Percentiles rank a stretch among this genome's conserved stretches.
phyloP scores from a whole-genome alignment of 30 jellyfish, hydroid and myxozoan species.

The Cassiopea andromeda region DNA sequence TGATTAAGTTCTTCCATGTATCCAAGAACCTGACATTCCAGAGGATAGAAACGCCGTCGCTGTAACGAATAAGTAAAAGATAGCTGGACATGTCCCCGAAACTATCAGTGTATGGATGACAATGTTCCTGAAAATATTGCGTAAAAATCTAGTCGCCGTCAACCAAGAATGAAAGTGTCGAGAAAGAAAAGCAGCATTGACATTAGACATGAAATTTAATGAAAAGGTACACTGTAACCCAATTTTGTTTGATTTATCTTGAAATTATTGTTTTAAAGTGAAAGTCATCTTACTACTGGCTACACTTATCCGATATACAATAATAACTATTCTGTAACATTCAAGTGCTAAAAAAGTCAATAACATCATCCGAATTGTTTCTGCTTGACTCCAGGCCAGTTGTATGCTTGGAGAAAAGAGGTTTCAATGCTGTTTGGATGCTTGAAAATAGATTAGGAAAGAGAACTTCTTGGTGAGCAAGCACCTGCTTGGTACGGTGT shows the following conservation, averaged over 20 bases:
- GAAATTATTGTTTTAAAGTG: not conserved
- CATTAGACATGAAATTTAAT: not conserved
- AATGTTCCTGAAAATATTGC: not conserved
- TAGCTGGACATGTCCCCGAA: constrained; percentile 12
- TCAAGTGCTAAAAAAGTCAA: constrained; percentile 48
- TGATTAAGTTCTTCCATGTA: too few relatives aligned
- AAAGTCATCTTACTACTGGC: not conserved
- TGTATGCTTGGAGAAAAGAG: constrained; percentile 71
- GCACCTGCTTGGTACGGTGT: constrained; percentile 88
- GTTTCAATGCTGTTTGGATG: constrained; percentile 79
- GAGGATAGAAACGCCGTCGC: constrained; percentile 20
- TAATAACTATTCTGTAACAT: too few relatives aligned
- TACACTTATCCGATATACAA: too few relatives aligned
- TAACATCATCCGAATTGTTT: constrained; percentile 36
- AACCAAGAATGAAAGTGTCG: too few relatives aligned
- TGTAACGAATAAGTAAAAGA: not conserved
- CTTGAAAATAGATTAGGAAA: constrained; percentile 87
- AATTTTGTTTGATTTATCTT: not conserved
- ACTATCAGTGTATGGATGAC: constrained; percentile 12
- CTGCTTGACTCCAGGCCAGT: constrained; percentile 83
- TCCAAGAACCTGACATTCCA: constrained; percentile 6
- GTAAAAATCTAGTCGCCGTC: not conserved
- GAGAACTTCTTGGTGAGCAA: constrained; percentile 89
- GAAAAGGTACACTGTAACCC: not conserved
- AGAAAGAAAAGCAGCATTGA: not conserved